phyloP scores from a whole-genome alignment of 1,140 invertebrate species.

The Branchinecta lindahli region DNA sequence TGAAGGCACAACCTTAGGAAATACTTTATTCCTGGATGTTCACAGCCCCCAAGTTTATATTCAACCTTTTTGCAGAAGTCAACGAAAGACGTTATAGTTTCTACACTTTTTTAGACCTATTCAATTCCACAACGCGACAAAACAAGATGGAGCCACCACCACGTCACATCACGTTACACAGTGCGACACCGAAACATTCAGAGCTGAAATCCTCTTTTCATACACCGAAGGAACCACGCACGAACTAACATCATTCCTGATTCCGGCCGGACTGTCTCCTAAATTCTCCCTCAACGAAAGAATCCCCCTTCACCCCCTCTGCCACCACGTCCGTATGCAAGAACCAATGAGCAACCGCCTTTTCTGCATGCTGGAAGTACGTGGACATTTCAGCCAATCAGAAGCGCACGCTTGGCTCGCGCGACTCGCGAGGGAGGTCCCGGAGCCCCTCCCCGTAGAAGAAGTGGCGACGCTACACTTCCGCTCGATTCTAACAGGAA shows the following conservation, averaged over 20 bases:
- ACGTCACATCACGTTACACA: neutral
- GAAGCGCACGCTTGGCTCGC: neutral
- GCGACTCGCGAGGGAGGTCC: neutral
- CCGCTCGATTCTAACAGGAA: neutral
- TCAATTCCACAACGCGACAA: neutral
- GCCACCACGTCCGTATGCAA: neutral
- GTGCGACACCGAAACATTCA: neutral
- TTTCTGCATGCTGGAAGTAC: neutral
- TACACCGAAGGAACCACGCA: neutral
- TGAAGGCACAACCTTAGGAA: no score
- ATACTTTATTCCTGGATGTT: no score
- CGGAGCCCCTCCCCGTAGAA: neutral
- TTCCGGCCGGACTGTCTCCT: neutral
- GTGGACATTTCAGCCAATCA: neutral
- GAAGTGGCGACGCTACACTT: constrained; percentile 3
- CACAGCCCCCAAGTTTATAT: no score
- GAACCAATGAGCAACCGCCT: neutral
- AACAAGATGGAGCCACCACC: neutral
- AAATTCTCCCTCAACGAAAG: neutral
- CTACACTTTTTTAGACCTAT: neutral
- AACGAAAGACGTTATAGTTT: neutral
- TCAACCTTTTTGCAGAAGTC: no score
- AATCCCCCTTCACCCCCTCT: neutral
- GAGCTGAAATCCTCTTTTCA: neutral
- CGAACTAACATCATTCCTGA: neutral